Evolutionary conservation across 2,797 vertebrate genomes (phyloP), one percentile per base, ranked within the genome.

Genomic region (Scomberomorus guttatus): DNA sequence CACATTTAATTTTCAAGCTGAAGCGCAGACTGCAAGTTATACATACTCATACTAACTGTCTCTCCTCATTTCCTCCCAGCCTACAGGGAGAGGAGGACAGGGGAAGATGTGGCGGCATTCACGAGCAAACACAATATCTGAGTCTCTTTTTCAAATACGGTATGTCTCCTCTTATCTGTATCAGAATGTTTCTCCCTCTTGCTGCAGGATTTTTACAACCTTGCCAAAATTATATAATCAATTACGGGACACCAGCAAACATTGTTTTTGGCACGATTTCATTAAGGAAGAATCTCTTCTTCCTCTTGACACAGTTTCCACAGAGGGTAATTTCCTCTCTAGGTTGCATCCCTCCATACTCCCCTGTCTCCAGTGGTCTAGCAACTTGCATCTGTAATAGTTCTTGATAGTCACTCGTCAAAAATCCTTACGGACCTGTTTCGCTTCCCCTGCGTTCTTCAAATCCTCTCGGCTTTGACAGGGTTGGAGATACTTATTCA

Each of bases 401-500:
- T 69, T 90, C 75, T 89, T 89, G 88, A 94, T 92, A 89, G 82
- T 80, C 74, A 75, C 83, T 90, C 87, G 90, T 92, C 90, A 92
- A 81, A 88, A 83, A 8, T 77, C 86, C 79, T 82, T 58, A 79
- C 79, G 64, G 84, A 73, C 52, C 42, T 29, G 75, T 72, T 63
- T 85, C 42, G 7, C 80, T 70, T 82, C 60, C 66, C 42, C 29
- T 59, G 12, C 39, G 68, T 79, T 62, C 44, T 79, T 77, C 39
- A 71, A 57, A 85, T 75, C 68, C 55, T 84, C 67, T 80, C 61
- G 44, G 65, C 79, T 81, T 85, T 86, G 61, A 74, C 58, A 81
- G 60, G 39, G 24, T 50, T 72, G 12, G 59, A 81, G 70, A 80
- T 51, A 24, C 55, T 72, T 57, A 39, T 62, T 76, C 14, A 1